phyloP scores from a whole-genome alignment of 1,140 invertebrate species.

The Steinernema khuongi region DNA sequence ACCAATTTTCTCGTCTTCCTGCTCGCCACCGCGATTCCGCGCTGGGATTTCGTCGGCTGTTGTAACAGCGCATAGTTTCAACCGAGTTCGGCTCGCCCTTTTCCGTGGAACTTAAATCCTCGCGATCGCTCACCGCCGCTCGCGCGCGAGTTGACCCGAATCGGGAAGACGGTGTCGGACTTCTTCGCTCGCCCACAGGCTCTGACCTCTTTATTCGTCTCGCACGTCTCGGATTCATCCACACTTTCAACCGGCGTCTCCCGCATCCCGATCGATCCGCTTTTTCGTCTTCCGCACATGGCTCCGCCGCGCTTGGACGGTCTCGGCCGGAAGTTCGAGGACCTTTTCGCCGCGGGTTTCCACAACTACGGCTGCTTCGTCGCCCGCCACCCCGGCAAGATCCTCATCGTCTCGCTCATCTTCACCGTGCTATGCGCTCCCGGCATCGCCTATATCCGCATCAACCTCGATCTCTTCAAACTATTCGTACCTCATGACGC shows the following conservation, averaged over 20 bases:
- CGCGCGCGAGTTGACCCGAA: constrained; percentile 11
- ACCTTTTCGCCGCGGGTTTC: constrained; percentile 5
- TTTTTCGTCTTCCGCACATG: not conserved
- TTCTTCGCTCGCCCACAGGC: not conserved
- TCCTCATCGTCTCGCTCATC: constrained; percentile 26
- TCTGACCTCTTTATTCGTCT: constrained; percentile 9
- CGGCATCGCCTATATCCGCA: constrained; percentile 47
- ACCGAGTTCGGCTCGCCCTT: not conserved
- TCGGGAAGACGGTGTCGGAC: not conserved
- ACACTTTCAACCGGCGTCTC: not conserved
- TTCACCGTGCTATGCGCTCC: constrained; percentile 46
- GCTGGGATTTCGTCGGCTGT: not conserved
- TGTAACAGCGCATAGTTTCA: constrained; percentile 12
- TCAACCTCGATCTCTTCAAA: constrained; percentile 57
- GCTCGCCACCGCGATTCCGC: constrained; percentile 7
- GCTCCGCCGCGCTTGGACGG: not conserved
- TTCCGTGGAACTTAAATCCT: not conserved
- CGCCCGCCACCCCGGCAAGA: not conserved
- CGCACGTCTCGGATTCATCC: not conserved
- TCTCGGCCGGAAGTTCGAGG: not conserved
- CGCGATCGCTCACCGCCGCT: not conserved
- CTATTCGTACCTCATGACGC: constrained; percentile 56
- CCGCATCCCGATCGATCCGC: not conserved
- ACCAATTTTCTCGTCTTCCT: no score
- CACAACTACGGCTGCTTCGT: not conserved